phyloP scores from a whole-genome alignment of 2,888 invertebrate genomes.

The Ametastegia equiseti region DNA sequence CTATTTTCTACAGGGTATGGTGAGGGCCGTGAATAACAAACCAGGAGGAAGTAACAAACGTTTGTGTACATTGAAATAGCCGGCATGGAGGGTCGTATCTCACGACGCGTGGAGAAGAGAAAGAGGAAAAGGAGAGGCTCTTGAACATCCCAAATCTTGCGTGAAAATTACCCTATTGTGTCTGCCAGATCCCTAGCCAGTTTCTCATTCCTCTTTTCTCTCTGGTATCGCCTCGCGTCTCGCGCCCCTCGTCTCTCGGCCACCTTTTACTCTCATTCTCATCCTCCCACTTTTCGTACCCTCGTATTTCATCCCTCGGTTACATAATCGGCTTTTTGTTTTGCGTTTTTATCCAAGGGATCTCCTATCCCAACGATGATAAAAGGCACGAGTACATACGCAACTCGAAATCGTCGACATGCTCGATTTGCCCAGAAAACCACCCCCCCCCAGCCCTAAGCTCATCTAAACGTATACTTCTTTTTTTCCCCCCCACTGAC shows the following conservation, averaged over 20 bases:
- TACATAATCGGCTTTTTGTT: constrained; percentile 76
- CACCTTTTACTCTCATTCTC: neutral
- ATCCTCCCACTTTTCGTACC: constrained; percentile 51
- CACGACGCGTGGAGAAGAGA: constrained; percentile 57
- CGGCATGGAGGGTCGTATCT: constrained; percentile 67
- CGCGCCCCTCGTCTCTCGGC: constrained; percentile 56
- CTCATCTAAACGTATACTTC: neutral
- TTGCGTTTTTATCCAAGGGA: constrained; percentile 69
- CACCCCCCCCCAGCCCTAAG: neutral
- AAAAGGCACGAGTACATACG: neutral
- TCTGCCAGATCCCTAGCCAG: constrained; percentile 57
- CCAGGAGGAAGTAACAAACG: constrained; percentile 75
- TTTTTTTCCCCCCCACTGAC: neutral
- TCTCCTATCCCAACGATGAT: constrained; percentile 36
- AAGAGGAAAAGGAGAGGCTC: constrained; percentile 44
- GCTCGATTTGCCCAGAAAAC: constrained; percentile 65
- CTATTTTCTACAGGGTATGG: neutral
- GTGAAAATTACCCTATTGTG: constrained; percentile 76
- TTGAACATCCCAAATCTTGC: constrained; percentile 73
- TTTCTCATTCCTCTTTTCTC: constrained; percentile 55
- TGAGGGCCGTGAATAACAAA: constrained; percentile 70
- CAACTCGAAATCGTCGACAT: constrained; percentile 46
- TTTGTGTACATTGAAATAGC: constrained; percentile 74
- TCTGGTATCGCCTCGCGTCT: constrained; percentile 16
- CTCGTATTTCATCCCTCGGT: constrained; percentile 73